These are phyloP conservation scores for Centropyge bicolor DNA, from an alignment of 2,797 vertebrate species.

Conservation along the genomic window DNA sequence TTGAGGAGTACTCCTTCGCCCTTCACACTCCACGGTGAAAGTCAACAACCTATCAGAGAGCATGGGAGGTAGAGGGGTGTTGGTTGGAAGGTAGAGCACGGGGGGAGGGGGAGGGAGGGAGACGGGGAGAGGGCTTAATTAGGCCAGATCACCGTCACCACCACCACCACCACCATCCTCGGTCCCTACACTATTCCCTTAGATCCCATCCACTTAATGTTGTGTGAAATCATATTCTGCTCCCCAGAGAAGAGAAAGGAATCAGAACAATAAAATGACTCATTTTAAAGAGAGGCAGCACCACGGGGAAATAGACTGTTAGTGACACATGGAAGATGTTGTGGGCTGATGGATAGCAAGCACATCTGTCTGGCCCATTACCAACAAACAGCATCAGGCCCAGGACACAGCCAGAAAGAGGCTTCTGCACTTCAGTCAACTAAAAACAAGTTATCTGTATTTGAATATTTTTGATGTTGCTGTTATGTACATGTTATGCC, in stretches of 20 bases:
- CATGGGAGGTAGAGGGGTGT: constrained; percentile 26
- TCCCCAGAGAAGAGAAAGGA: constrained; percentile 72
- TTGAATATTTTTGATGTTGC: neutral
- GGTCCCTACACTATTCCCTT: constrained; percentile 67
- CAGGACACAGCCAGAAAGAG: constrained; percentile 30
- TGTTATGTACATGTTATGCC: neutral
- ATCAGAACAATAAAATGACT: constrained; percentile 78
- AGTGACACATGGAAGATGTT: constrained; percentile 66
- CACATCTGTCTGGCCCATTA: constrained; percentile 67
- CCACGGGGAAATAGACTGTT: constrained; percentile 65
- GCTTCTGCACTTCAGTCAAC: constrained; percentile 15
- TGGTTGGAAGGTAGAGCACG: constrained; percentile 29
- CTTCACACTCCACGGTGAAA: constrained; percentile 78
- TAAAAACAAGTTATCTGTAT: constrained; percentile 2
- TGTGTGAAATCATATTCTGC: constrained; percentile 81
- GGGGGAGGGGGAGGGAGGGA: neutral
- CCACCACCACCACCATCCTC: constrained; percentile 37
- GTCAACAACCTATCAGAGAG: constrained; percentile 69
- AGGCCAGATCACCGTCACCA: constrained; percentile 72
- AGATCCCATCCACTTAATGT: constrained; percentile 83
- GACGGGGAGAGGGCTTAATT: constrained; percentile 73
- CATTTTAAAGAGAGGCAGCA: constrained; percentile 74
- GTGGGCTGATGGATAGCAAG: constrained; percentile 69
- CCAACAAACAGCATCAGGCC: constrained; percentile 56
- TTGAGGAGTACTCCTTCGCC: constrained; percentile 67